These are phyloP conservation scores for Alligator sinensis DNA, from an alignment of 2,113 vertebrate species.

Conservation along the genomic window DNA sequence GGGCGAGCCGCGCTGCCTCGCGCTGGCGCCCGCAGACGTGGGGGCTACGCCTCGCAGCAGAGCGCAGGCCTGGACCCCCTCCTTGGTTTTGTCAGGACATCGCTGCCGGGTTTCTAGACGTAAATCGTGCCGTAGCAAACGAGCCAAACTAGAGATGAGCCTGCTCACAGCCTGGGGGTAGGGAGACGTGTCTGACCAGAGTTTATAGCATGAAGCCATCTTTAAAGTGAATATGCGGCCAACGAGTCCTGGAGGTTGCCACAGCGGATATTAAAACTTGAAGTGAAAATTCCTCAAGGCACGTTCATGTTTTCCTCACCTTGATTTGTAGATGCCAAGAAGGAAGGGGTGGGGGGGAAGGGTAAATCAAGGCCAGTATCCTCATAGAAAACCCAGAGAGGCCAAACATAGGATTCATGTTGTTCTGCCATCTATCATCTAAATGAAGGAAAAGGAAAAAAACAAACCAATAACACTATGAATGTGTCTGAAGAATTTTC, in stretches of 20 bases:
- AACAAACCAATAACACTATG: not conserved
- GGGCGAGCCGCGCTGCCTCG: no score
- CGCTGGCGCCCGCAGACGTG: no score
- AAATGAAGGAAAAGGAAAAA: not conserved
- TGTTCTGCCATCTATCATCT: not conserved
- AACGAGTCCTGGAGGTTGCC: not conserved
- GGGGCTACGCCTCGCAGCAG: no score
- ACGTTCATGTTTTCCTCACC: not conserved
- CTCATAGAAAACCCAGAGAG: not conserved
- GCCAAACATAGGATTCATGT: not conserved
- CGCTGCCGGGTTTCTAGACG: not conserved
- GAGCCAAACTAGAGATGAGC: not conserved
- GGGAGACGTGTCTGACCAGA: not conserved
- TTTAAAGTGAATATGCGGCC: not conserved
- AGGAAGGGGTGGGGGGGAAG: not conserved
- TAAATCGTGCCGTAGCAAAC: not conserved
- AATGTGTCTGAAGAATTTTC: not conserved
- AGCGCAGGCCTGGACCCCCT: no score
- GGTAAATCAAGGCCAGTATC: not conserved
- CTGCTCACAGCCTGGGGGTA: not conserved
- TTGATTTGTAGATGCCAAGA: not conserved
- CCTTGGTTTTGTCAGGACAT: no score
- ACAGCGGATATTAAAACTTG: not conserved
- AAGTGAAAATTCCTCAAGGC: not conserved
- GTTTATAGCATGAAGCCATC: not conserved